Conservation (phyloP, 64 coral and sea anemone species). For the Montipora foliosa region DNA sequence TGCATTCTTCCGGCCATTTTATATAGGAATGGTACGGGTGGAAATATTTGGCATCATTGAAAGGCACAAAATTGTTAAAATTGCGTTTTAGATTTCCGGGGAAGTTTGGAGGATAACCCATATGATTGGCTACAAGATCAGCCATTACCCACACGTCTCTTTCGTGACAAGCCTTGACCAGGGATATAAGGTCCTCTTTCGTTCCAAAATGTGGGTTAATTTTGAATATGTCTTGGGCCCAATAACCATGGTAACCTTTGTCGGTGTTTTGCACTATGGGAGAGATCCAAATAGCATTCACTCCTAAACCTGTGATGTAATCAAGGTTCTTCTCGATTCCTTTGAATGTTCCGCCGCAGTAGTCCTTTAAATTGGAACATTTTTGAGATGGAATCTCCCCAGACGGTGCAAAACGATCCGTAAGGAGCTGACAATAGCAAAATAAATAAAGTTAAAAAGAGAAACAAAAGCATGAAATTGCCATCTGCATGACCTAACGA, state of each 20-base stretch:
- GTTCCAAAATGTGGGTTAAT: conserved; percentile 81
- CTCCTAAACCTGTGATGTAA: conserved; percentile 72
- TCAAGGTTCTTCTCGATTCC: conserved; percentile 79
- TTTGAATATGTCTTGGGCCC: conserved; percentile 80
- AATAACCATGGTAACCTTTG: conserved; percentile 80
- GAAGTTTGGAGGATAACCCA: conserved; percentile 74
- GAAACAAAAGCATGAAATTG: neutral
- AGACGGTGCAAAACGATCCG: conserved; percentile 78
- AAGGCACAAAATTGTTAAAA: conserved; percentile 53
- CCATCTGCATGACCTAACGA: too few species aligned
- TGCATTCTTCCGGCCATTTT: conserved; percentile 80
- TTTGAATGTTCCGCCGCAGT: conserved; percentile 80
- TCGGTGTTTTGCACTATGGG: conserved; percentile 71
- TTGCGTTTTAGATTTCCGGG: neutral
- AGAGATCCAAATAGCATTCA: conserved; percentile 81
- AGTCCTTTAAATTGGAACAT: conserved; percentile 61
- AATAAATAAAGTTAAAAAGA: neutral
- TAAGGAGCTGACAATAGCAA: conserved; percentile 29
- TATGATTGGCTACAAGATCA: conserved; percentile 82
- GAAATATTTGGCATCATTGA: conserved; percentile 68
- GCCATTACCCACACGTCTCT: conserved; percentile 80
- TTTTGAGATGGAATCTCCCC: conserved; percentile 48
- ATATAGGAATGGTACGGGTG: conserved; percentile 74
- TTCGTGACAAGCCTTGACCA: conserved; percentile 78
- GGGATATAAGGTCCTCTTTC: conserved; percentile 61